Evolutionary conservation across 1,140 invertebrate species (phyloP).

Genomic region (Drosophila nannoptera): DNA sequence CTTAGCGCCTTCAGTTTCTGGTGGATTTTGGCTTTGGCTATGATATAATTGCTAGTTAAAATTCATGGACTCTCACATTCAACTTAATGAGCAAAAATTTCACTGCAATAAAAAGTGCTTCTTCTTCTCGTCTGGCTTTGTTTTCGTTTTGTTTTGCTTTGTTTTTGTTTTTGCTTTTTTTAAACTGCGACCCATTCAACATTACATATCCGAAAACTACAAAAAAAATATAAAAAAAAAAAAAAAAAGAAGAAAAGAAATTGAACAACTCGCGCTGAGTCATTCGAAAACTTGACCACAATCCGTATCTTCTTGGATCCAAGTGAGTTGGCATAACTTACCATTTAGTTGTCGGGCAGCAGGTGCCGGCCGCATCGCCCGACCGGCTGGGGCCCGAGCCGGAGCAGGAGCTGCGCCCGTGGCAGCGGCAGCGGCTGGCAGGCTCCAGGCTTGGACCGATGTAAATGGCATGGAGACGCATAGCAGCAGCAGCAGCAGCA

Average conservation of each 20-base stretch:
- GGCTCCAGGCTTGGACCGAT: conserved; percentile 53
- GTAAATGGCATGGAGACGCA: conserved; percentile 46
- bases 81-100: conserved; percentile 72
- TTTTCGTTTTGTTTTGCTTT: conserved; percentile 39
- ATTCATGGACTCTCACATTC: conserved; percentile 58
- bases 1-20: too few relatives aligned
- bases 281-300: conserved; percentile 20
- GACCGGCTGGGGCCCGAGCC: conserved; percentile 1
- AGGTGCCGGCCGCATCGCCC: conserved; percentile 17
- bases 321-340: conserved; percentile 50
- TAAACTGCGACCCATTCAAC: conserved; percentile 8
- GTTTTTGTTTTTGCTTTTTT: conserved; percentile 13
- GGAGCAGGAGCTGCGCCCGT: conserved; percentile 9
- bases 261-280: conserved; percentile 31
- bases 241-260: conserved; percentile 32
- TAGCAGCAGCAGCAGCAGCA: conserved; percentile 29
- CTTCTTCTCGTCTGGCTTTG: conserved; percentile 6
- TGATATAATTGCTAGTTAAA: conserved; percentile 66
- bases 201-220: conserved; percentile 26
- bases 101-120: conserved; percentile 67
- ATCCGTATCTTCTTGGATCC: conserved; percentile 10
- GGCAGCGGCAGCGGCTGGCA: conserved; percentile 30
- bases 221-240: conserved; percentile 12
- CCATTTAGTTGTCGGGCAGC: conserved; percentile 61
- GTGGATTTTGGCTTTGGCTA: conserved; percentile 10